Evolutionary conservation across 2,888 invertebrate species (phyloP), one percentile per base, ranked within the genome.

Genomic region (Sphaerophoria taeniata): DNA sequence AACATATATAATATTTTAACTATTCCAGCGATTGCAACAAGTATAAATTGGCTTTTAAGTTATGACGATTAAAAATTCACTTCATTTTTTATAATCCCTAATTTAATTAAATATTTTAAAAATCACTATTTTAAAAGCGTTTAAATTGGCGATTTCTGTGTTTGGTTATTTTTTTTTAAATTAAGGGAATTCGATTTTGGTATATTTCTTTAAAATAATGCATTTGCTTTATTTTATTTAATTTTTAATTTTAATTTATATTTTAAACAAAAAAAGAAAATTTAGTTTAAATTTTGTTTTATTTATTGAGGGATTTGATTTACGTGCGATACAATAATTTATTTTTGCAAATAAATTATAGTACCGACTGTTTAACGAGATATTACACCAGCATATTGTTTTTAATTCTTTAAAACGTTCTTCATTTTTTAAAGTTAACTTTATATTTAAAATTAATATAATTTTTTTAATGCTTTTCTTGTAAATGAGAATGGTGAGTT

Each of bases 251-350:
- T 76, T 70, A 72, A 43, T 31, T 56, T 67, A 12, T 43, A 6
- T 14, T 56, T 56, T 56, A 24, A 16, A 14, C 34, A 39, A 39
- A 43, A 7, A 36, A 36, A 16, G 43, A 45, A 39, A 70, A 78
- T 72, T 87, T 89, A 88, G 80, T 88, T 89, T 89, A 88, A 87
- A 88, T 55, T 88, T 74, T 88, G 74, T 84, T 12, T 24, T 88
- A 88, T 90, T 89, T 88, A 89, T 90, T 91, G 92, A 92, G 92
- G 92, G 92, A 92, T 92, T 92, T 90, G 92, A 92, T 91, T 91
- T 90, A 89, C 89, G 90, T 90, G 89, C 91, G 90, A 90, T 90
- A 90, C 90, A 91, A 90, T 88, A 90, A 88, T 87, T 89, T 89
- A 89, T 88, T 89, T 74, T 88, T 87, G 78, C 88, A 91, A 91